Percentiles rank a stretch among this genome's conserved stretches.
Evolutionary conservation across 2,113 vertebrate genomes (phyloP).

Genomic region (Brachypodius melanocephalos): DNA sequence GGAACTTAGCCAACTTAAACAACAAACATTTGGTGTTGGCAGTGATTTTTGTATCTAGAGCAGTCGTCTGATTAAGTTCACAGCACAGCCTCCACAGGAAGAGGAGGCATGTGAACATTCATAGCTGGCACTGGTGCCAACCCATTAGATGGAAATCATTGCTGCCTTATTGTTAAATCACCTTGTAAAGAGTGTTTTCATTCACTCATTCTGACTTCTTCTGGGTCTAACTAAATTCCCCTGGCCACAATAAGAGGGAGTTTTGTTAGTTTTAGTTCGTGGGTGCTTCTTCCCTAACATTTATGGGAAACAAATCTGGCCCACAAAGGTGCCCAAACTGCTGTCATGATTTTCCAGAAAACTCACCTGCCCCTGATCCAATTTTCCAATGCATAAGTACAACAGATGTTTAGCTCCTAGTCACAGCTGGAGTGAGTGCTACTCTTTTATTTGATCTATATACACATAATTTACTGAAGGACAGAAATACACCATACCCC

Average conservation of each 20-base stretch:
- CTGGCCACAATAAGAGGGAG: neutral
- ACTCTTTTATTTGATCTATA: neutral
- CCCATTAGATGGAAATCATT: conserved; percentile 14
- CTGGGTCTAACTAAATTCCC: neutral
- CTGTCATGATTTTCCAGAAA: neutral
- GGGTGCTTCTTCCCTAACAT: neutral
- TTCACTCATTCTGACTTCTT: neutral
- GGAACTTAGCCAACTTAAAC: conserved; percentile 47
- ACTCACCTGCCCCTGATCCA: neutral
- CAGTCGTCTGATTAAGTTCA: conserved; percentile 2
- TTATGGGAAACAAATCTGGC: neutral
- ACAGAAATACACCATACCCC: neutral
- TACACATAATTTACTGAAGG: neutral
- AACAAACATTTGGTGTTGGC: conserved; percentile 34
- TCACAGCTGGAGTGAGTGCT: neutral
- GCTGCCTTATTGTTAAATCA: conserved; percentile 15
- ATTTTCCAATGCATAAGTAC: neutral
- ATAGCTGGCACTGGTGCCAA: neutral
- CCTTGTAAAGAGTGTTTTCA: neutral
- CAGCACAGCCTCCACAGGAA: conserved; percentile 40
- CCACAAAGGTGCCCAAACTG: neutral
- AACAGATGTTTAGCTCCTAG: neutral
- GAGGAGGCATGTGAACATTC: conserved; percentile 11
- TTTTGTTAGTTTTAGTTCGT: neutral
- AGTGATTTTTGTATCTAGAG: conserved; percentile 13